A percentile compares a stretch with the other conserved stretches of the same genome.
phyloP scores from a whole-genome alignment of 2,797 vertebrate genomes.

The Apogon talboti region DNA sequence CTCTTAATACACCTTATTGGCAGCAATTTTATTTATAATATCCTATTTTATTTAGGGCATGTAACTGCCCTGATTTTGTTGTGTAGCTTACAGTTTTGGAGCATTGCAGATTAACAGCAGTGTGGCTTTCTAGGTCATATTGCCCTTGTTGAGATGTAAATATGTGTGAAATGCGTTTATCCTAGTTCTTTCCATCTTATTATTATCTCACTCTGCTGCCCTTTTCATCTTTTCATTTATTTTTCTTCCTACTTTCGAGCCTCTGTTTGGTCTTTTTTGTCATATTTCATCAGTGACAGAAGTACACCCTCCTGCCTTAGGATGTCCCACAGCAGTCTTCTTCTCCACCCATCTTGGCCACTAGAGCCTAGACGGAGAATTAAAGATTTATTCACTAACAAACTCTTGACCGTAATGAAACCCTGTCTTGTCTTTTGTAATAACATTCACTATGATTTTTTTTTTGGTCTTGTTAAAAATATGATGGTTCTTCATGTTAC shows the following conservation, averaged over 20 bases:
- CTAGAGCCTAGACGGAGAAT: too few relatives aligned
- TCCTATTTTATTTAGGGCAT: constrained; percentile 48
- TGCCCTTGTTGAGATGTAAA: constrained; percentile 55
- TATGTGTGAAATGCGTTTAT: constrained; percentile 53
- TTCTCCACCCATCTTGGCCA: too few relatives aligned
- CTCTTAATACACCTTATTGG: constrained; percentile 47
- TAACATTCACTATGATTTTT: too few relatives aligned
- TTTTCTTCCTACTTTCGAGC: constrained; percentile 19
- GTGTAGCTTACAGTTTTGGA: constrained; percentile 38
- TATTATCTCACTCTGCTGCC: constrained; percentile 26
- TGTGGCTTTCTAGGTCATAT: constrained; percentile 64
- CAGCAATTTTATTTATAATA: constrained; percentile 35
- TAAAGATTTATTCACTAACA: too few relatives aligned
- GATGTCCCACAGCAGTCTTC: too few relatives aligned
- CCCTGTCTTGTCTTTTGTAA: too few relatives aligned
- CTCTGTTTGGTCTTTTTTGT: constrained; percentile 3
- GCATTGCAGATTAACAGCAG: constrained; percentile 54
- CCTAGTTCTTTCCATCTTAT: constrained; percentile 27
- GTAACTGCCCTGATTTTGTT: constrained; percentile 54
- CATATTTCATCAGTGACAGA: constrained; percentile 10
- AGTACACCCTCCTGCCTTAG: not conserved
- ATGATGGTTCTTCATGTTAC: not conserved
- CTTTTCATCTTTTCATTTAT: constrained; percentile 27
- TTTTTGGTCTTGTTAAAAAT: not conserved
- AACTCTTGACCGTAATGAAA: too few relatives aligned